Base-by-base conservation (phyloP, 1,140 invertebrate species). In the Portunus trituberculatus region DNA sequence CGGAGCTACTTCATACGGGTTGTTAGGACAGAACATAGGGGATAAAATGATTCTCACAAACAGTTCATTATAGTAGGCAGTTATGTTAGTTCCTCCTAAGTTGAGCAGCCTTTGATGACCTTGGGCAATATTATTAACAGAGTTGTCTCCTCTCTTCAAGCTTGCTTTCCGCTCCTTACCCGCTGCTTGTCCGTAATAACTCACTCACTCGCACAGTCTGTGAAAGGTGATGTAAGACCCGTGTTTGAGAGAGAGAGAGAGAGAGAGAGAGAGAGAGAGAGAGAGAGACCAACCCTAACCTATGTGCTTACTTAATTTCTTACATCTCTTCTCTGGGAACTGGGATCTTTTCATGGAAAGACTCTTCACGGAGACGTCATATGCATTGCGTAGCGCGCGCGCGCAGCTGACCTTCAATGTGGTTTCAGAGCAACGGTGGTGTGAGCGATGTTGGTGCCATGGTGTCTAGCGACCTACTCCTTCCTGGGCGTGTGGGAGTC, bases 251-350 rank as follows among this genome's bases (percentile, higher is more conserved):
- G 86, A 45, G 86, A 88, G 86, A 45, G 86, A 76, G 67, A 76
- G 67, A 76, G 67, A 76, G 67, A 76, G 86, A 88, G 12, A 88
- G 86, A 88, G 86, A 88, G 86, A 88, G 31, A 88, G n/a, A 88
- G 10, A 88, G 31, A 88, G 86, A 88, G 86, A 88, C 32, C 32
- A 28, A 88, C 8, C 6, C 12, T 59, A 20, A 59, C 8, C 16
- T 14, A 59, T 59, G 52, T 59, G 52, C 52, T 59, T 59, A 59
- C 52, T 10, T 59, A 59, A 59, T 59, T 20, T 59, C 67, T 76
- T n/a, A 20, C n/a, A 76, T 76, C n/a, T 76, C 6, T n/a, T n/a
- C 67, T 76, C n/a, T 20, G n/a, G n/a, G 67, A 76, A n/a, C 67
- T 76, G n/a, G n/a, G 20, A 8, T 76, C 20, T n/a, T n/a, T n/a